Conservation (phyloP, 2,113 vertebrate species). For the Phalacrocorax pelagicus region DNA sequence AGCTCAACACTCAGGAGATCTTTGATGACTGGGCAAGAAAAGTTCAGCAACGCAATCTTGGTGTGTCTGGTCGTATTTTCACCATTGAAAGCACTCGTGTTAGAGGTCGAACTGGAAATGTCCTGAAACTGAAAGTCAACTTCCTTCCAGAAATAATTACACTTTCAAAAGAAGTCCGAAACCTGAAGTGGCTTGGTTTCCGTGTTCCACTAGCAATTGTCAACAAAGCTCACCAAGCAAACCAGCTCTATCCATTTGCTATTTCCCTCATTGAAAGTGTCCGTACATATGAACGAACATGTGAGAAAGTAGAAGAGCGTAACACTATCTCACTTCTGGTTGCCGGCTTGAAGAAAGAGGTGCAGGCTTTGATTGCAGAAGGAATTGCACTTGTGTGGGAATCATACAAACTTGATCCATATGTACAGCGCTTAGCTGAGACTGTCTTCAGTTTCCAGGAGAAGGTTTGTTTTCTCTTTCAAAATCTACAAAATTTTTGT, state of each 20-base stretch:
- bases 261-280: constrained; percentile 98
- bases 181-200: constrained; percentile 98
- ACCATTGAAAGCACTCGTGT: constrained; percentile 94
- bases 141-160: constrained; percentile 99
- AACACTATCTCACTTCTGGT: constrained; percentile 91
- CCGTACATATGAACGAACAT: constrained; percentile 94
- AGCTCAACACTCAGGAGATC: constrained; percentile 98
- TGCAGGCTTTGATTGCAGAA: constrained; percentile 93
- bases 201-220: constrained; percentile 95
- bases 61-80: constrained; percentile 96
- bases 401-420: constrained; percentile 97
- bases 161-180: constrained; percentile 95
- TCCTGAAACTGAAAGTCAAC: constrained; percentile 97
- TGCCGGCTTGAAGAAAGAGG: constrained; percentile 95
- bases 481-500: not conserved
- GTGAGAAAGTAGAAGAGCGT: constrained; percentile 96
- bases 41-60: constrained; percentile 97
- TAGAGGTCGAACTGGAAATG: constrained; percentile 88
- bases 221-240: constrained; percentile 98
- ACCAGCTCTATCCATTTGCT: constrained; percentile 97
- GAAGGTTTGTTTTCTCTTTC: constrained; percentile 79
- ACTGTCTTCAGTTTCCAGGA: constrained; percentile 99
- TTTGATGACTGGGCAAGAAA: constrained; percentile 99
- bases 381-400: constrained; percentile 98
- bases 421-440: constrained; percentile 95